Percentiles rank a stretch among this genome's conserved stretches.
These are phyloP conservation scores for Drosophila pectinifera DNA, from an alignment of 1,140 invertebrate species.

Conservation along the genomic window DNA sequence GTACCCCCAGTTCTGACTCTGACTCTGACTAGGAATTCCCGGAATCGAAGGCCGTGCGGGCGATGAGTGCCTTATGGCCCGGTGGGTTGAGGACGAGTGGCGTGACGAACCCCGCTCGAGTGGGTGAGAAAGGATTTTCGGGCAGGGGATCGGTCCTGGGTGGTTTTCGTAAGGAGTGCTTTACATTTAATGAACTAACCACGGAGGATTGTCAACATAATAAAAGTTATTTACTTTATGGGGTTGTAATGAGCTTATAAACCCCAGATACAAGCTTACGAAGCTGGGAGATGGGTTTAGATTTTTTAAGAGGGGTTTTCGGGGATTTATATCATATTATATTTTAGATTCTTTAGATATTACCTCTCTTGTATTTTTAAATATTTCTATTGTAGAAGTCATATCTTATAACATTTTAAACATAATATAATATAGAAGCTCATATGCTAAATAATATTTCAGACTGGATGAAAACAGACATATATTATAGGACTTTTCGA, in stretches of 20 bases:
- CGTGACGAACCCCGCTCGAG: slow-evolving; percentile 47
- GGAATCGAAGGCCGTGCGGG: slow-evolving; percentile 50
- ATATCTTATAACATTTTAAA: too few species aligned
- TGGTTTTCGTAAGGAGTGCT: slow-evolving; percentile 13
- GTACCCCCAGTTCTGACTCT: not conserved
- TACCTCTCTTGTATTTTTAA: too few species aligned
- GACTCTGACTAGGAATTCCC: slow-evolving; percentile 16
- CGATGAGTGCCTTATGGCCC: slow-evolving; percentile 33
- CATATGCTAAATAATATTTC: too few species aligned
- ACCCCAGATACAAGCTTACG: not conserved
- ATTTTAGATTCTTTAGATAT: too few species aligned
- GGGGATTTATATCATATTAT: too few species aligned
- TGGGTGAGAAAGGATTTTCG: slow-evolving; percentile 47
- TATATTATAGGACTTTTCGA: too few species aligned
- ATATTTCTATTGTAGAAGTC: too few species aligned
- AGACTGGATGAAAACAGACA: too few species aligned
- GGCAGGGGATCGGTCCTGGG: not conserved
- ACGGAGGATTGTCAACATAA: slow-evolving; percentile 1
- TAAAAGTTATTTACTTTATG: slow-evolving; percentile 2
- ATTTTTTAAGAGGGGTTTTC: not conserved
- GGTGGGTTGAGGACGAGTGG: slow-evolving; percentile 28
- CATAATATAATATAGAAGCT: too few species aligned
- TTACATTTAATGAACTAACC: slow-evolving; percentile 26
- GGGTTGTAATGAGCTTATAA: slow-evolving; percentile 3
- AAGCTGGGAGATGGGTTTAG: not conserved